Evolutionary conservation across 2,888 invertebrate genomes (phyloP).

Genomic region (Cistogaster globosa): DNA sequence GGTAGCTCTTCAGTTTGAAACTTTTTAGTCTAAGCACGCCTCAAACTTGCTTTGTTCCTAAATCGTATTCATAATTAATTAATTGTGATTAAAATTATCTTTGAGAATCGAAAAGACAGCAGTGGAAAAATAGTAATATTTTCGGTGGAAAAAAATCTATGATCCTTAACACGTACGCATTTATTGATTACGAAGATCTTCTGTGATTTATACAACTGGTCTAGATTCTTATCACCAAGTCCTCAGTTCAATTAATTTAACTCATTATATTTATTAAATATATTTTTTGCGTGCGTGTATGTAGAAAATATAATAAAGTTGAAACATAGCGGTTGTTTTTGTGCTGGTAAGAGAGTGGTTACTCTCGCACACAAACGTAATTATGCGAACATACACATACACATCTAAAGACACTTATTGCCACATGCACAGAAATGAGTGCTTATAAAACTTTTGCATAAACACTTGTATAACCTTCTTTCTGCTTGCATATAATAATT

Average conservation of each 20-base stretch:
- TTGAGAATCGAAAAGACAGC: no score
- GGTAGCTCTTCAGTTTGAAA: no score
- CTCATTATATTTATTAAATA: background rate
- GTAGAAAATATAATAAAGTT: slow-evolving; percentile 44
- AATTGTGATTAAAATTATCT: no score
- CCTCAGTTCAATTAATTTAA: slow-evolving; percentile 8
- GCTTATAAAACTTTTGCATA: slow-evolving; percentile 49
- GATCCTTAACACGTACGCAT: no score
- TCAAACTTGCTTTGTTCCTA: no score
- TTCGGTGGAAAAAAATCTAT: no score
- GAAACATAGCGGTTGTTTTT: slow-evolving; percentile 48
- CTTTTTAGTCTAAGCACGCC: no score
- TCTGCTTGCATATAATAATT: slow-evolving; percentile 36
- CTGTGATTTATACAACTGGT: no score
- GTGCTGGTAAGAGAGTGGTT: slow-evolving; percentile 39
- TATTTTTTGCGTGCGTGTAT: background rate
- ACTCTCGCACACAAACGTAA: background rate
- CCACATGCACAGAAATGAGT: background rate
- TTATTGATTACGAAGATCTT: no score
- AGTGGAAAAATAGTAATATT: no score
- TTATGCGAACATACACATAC: background rate
- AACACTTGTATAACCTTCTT: slow-evolving; percentile 51
- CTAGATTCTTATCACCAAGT: background rate
- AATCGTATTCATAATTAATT: no score
- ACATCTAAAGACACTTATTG: background rate